Evolutionary conservation across 2,888 invertebrate species (phyloP).

Genomic region (Aleiodes leptofemur): DNA sequence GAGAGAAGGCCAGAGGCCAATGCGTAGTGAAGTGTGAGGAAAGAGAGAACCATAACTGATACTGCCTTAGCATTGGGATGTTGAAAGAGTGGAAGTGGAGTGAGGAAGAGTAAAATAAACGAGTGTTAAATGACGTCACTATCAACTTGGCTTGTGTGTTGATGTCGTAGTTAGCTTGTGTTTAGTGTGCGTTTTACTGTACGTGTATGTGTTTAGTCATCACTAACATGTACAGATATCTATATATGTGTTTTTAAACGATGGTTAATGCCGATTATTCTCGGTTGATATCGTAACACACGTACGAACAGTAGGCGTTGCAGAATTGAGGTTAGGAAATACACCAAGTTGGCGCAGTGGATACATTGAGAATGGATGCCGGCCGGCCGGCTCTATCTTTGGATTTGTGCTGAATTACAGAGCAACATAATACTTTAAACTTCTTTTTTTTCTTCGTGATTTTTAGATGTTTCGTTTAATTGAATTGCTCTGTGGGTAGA

Average conservation of each 20-base stretch:
- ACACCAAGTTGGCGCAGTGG: not conserved
- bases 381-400: conserved; percentile 63
- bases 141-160: conserved; percentile 21
- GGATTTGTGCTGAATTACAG: conserved; percentile 47
- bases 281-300: not conserved
- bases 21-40: conserved; percentile 43
- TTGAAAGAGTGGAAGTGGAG: not conserved
- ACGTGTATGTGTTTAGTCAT: not conserved
- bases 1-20: conserved; percentile 44
- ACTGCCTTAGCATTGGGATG: not conserved
- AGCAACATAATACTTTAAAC: conserved; percentile 20
- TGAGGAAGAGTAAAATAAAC: not conserved
- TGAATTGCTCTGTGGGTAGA: too few species aligned
- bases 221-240: not conserved
- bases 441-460: not conserved
- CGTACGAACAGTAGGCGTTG: not conserved
- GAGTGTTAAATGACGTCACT: conserved; percentile 6
- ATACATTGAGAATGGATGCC: conserved; percentile 39
- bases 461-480: not conserved
- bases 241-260: conserved; percentile 3
- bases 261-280: not conserved
- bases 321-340: conserved; percentile 4
- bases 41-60: conserved; percentile 40
- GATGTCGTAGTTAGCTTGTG: conserved; percentile 37
- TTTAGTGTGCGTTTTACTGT: not conserved